phyloP scores from a whole-genome alignment of 1,140 invertebrate species.

The Anastrepha ludens region DNA sequence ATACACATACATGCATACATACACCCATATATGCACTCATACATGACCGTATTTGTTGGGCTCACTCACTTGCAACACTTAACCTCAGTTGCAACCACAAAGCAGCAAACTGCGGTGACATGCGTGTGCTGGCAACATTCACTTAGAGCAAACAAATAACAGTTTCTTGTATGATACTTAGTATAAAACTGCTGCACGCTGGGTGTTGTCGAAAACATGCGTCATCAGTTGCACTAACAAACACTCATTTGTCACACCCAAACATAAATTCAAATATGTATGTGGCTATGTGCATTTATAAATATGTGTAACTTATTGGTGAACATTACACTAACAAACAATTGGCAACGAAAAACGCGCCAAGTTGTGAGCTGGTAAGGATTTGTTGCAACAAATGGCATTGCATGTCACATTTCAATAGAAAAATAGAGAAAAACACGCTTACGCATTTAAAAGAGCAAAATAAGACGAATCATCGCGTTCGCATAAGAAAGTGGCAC shows the following conservation, averaged over 20 bases:
- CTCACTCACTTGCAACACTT: neutral
- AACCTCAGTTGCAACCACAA: slow-evolving; percentile 34
- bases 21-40: neutral
- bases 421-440: neutral
- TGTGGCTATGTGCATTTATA: neutral
- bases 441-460: neutral
- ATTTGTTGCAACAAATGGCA: slow-evolving; percentile 51
- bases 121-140: slow-evolving; percentile 45
- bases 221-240: slow-evolving; percentile 17
- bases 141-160: slow-evolving; percentile 44
- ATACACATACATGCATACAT: neutral
- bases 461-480: neutral
- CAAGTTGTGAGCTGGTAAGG: neutral
- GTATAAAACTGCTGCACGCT: neutral
- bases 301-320: neutral
- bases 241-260: neutral
- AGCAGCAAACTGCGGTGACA: slow-evolving; percentile 39
- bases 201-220: neutral
- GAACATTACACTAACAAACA: neutral
- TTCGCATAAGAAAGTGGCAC: neutral
- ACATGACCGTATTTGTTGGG: neutral
- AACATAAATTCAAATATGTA: neutral
- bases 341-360: slow-evolving; percentile 1
- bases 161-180: slow-evolving; percentile 15
- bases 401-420: slow-evolving; percentile 39